Base-by-base conservation (phyloP, 2,888 invertebrate genomes). In the Tiliacea citrago region DNA sequence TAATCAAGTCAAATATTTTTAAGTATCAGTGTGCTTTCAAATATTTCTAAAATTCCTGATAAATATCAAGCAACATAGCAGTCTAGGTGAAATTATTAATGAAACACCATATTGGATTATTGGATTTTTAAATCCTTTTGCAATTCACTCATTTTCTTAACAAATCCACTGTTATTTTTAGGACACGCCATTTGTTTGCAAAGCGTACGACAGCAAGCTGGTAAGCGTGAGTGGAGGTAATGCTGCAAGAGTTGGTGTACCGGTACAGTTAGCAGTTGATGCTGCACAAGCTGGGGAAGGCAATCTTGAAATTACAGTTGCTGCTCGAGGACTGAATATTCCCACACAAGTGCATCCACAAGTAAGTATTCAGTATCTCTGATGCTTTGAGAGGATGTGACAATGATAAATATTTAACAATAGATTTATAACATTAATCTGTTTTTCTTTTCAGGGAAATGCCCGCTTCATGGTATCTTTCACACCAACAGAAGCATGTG, bases 221-320 rank as follows among this genome's bases (percentile, higher is more conserved):
- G 98, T 99, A 35, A 97, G 98, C 88, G 98, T 99, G 58, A 97
- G 97, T 51, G 98, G 98, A 62, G 97, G 98, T 82, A 98, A 98
- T 55, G 97, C 97, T 73, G 95, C 96, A 18, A 88, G 96, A 42
- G 98, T 99, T 16, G 99, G 99, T 69, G 98, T 99, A 85, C 98
- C 99, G 8, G 98, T 99, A n/a, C 99, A 99, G 90, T 98, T 99
- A 91, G 98, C 98, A 29, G 99, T 99, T 69, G 99, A 99, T 93
- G 99, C 99, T 6, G 98, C 98, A 82, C 98, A 99, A 93, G 99
- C 99, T 65, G 99, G 99, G 16, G 99, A 99, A 96, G 99, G 99
- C 70, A 99, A 99, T 94, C 96, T 99, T 85, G 99, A 99, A 96
- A 99, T 99, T 86, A 99, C 99, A 66, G 99, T 99, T 88, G 98